Conservation (phyloP, 2,888 invertebrate genomes). For the Gordius sp. region DNA sequence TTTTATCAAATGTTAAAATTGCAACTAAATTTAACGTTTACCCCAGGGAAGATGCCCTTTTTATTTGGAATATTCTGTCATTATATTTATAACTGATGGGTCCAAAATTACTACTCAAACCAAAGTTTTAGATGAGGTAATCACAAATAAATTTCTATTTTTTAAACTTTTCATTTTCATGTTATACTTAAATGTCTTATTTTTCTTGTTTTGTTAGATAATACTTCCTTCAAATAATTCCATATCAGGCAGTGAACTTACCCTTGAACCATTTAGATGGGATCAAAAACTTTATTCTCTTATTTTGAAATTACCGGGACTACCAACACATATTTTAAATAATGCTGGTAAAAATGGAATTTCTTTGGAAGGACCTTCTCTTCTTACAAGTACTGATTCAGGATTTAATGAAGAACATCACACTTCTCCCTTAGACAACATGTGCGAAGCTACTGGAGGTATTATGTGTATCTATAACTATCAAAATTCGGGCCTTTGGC, state of each 20-base stretch:
- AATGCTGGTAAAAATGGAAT: background rate
- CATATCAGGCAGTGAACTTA: conserved; percentile 80
- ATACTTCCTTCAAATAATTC: conserved; percentile 70
- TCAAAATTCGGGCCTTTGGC: no score
- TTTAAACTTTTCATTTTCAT: background rate
- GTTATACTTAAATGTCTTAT: background rate
- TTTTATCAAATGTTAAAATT: background rate
- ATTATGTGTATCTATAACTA: no score
- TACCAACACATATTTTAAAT: background rate
- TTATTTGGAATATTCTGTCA: conserved; percentile 82
- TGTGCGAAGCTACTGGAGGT: no score
- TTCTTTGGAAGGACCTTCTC: no score
- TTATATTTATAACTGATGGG: conserved; percentile 91
- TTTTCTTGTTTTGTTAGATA: conserved; percentile 35
- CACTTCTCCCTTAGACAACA: no score
- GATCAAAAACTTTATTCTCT: conserved; percentile 88
- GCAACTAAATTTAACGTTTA: no score
- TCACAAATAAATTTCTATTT: background rate
- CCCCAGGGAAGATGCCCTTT: conserved; percentile 62
- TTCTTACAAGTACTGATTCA: no score
- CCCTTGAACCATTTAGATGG: conserved; percentile 96
- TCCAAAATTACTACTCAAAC: conserved; percentile 55
- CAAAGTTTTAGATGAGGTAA: conserved; percentile 56
- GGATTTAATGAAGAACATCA: no score
- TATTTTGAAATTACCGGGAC: conserved; percentile 60